Conservation (phyloP, 1,140 invertebrate genomes). For the Zaprionus inermis region DNA sequence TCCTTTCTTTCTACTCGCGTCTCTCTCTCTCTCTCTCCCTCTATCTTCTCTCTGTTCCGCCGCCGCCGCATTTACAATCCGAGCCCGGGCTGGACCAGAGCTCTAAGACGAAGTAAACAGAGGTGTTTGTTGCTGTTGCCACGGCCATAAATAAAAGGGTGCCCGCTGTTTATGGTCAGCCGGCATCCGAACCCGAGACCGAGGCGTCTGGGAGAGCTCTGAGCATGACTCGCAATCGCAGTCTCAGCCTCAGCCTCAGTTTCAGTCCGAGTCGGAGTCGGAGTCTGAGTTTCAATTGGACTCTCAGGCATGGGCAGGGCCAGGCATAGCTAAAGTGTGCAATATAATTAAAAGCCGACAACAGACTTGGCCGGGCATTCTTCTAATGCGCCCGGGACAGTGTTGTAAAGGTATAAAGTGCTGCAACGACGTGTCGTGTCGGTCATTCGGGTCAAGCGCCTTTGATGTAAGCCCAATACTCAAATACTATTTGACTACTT, state of each 20-base stretch:
- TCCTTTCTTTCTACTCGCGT: conserved; percentile 13
- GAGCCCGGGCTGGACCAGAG: not conserved
- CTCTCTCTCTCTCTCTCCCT: not conserved
- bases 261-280: not conserved
- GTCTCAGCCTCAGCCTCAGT: conserved; percentile 14
- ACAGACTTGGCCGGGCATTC: conserved; percentile 63
- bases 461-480: conserved; percentile 63
- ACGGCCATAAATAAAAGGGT: conserved; percentile 80
- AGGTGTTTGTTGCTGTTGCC: conserved; percentile 76
- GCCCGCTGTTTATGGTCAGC: conserved; percentile 75
- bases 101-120: conserved; percentile 59
- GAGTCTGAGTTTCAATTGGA: conserved; percentile 38
- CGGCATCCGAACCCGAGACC: conserved; percentile 35
- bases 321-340: conserved; percentile 79
- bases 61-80: conserved; percentile 49
- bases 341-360: conserved; percentile 84
- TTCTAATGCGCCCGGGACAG: conserved; percentile 71
- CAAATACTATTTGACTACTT: not conserved
- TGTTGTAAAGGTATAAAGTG: conserved; percentile 77
- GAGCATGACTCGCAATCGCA: conserved; percentile 24
- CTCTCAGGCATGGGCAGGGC: conserved; percentile 56
- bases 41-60: not conserved
- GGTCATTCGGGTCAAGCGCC: conserved; percentile 41
- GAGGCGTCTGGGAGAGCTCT: conserved; percentile 25
- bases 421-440: conserved; percentile 12